Conservation (phyloP, 2,797 vertebrate genomes). For the Carcharodon carcharias region DNA sequence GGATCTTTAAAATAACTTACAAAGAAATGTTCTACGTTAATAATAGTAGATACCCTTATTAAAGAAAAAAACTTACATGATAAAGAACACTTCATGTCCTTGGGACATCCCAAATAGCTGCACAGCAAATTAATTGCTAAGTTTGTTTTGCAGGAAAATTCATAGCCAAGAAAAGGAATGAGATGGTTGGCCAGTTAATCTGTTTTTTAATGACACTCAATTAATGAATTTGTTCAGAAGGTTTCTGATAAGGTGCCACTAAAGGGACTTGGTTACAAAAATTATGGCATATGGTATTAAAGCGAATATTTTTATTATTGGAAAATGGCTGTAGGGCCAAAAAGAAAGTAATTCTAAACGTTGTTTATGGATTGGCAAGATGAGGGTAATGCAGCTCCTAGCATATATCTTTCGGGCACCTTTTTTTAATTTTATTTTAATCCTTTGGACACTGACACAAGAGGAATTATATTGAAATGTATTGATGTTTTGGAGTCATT, state of each 20-base stretch:
- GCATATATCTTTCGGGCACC: background rate
- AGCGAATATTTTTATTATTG: background rate
- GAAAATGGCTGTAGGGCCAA: background rate
- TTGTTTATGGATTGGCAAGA: background rate
- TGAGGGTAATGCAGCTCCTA: background rate
- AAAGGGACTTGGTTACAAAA: background rate
- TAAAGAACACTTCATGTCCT: background rate
- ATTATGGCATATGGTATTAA: background rate
- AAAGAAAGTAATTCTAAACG: background rate
- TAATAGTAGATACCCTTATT: background rate
- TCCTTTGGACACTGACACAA: background rate
- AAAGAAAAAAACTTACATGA: background rate
- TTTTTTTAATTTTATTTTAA: background rate
- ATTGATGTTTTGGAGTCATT: background rate
- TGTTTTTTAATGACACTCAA: background rate
- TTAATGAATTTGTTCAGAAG: background rate
- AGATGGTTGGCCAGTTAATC: background rate
- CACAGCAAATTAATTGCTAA: background rate
- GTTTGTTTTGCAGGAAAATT: background rate
- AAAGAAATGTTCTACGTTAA: background rate
- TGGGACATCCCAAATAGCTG: background rate
- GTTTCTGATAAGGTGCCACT: background rate
- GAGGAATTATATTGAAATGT: background rate
- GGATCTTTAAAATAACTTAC: background rate
- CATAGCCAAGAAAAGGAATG: background rate